A percentile compares a stretch with the other conserved stretches of the same genome.
phyloP scores from a whole-genome alignment of 2,113 vertebrate genomes.

The Sprattus sprattus region DNA sequence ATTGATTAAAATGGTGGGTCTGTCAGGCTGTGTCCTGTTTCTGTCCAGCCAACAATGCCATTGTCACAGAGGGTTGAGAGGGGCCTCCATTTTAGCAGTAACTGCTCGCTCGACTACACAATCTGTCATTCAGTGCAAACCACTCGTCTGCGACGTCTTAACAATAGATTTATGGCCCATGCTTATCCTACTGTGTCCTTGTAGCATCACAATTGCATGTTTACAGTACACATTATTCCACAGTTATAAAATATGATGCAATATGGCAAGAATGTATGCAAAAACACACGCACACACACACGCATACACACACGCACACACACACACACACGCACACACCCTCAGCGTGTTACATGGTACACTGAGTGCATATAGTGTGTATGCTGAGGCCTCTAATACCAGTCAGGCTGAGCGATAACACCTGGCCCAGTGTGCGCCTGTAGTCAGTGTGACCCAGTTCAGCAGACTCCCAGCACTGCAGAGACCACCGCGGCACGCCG shows the following conservation, averaged over 20 bases:
- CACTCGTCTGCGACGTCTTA: no score
- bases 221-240: neutral
- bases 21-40: neutral
- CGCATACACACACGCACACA: neutral
- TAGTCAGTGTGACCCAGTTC: neutral
- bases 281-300: neutral
- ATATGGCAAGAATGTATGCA: neutral
- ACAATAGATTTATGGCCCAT: no score
- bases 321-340: neutral
- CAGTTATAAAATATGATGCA: neutral
- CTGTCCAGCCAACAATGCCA: neutral
- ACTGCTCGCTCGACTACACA: neutral
- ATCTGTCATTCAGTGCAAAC: neutral
- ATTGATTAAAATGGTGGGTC: constrained; percentile 11
- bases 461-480: neutral
- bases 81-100: neutral
- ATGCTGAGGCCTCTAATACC: neutral
- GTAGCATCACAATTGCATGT: neutral
- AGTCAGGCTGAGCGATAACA: neutral
- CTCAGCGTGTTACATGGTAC: neutral
- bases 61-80: neutral
- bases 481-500: neutral
- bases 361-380: neutral
- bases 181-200: no score
- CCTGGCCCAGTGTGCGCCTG: neutral